Base-by-base conservation (phyloP, 2,113 vertebrate species). In the Crotalus helleri region DNA sequence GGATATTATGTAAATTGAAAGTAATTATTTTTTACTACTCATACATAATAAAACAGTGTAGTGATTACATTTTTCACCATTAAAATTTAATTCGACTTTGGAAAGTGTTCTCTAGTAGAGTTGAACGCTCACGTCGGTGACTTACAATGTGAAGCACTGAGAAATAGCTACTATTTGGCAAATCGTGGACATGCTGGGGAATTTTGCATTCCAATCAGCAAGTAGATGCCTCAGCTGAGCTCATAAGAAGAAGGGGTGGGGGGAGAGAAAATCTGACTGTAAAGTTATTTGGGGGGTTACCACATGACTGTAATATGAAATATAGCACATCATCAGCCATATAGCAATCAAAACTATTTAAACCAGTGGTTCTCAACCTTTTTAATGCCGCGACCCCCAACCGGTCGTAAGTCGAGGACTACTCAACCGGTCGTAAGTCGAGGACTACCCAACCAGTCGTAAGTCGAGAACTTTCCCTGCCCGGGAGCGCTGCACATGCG, bases 11-110 rank as follows among this genome's bases (percentile, higher is more conserved):
- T 96, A 96, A 95, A 96, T 96, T 94, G 88, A 12, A 91, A 94
- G 58, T 89, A 17, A 5, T 94, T 93, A 94, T 55, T 93, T 96
- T 96, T 92, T 93, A 93, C 86, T 90, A 92, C 90, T 93, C 74
- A 74, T 95, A 92, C 95, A 95, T 96, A 95, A 94, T 96, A 94
- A 96, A 96, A 59, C 91, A 96, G 88, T 29, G 91, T 1, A 1
- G 9, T 95, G 93, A 93, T 96, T 95, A 94, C 44, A 95, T 97
- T 96, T 97, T 95, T 95, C 91, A 95, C 93, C 93, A 91, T 95
- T 89, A 91, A 92, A 96, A 94, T 97, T 96, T 96, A 96, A 96
- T 95, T 96, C 11, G n/a, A 85, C 11, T 85, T 85, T 39, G 59
- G 95, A 95, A 94, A 96, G 93, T 92, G 55, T 96, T 96, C 81